These are phyloP conservation scores for Lates calcarifer DNA, from an alignment of 2,113 vertebrate genomes.

Conservation along the genomic window DNA sequence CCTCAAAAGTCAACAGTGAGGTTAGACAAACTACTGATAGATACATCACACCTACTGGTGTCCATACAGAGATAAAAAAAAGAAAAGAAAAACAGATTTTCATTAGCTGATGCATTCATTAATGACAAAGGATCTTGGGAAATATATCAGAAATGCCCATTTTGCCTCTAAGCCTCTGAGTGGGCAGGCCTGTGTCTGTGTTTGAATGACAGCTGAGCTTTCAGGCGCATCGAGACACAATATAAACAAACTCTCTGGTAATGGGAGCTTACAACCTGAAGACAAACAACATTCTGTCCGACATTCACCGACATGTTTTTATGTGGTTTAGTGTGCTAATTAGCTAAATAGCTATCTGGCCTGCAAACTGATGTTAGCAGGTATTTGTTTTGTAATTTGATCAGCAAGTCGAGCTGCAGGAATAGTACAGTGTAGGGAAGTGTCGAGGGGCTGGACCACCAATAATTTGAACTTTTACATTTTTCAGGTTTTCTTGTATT, in stretches of 20 bases:
- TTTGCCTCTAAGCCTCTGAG: neutral
- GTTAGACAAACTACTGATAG: neutral
- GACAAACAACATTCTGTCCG: neutral
- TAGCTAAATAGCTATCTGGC: too few species aligned
- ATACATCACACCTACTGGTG: neutral
- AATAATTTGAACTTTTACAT: too few species aligned
- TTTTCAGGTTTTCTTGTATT: too few species aligned
- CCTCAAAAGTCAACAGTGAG: constrained; percentile 3
- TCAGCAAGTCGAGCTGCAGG: neutral
- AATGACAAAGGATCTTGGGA: neutral
- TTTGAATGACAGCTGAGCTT: neutral
- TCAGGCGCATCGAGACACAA: neutral
- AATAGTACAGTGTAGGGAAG: neutral
- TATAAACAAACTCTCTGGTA: neutral
- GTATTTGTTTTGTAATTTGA: neutral
- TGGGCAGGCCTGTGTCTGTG: neutral
- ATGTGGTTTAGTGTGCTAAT: too few species aligned
- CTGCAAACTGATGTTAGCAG: neutral
- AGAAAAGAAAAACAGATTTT: too few species aligned
- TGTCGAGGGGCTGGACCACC: neutral
- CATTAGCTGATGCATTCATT: neutral
- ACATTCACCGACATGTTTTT: neutral
- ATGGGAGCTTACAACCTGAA: too few species aligned
- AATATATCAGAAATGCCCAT: neutral
- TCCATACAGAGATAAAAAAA: neutral